phyloP scores from a whole-genome alignment of 2,888 invertebrate species.

The Parapristionchus giblindavisi region DNA sequence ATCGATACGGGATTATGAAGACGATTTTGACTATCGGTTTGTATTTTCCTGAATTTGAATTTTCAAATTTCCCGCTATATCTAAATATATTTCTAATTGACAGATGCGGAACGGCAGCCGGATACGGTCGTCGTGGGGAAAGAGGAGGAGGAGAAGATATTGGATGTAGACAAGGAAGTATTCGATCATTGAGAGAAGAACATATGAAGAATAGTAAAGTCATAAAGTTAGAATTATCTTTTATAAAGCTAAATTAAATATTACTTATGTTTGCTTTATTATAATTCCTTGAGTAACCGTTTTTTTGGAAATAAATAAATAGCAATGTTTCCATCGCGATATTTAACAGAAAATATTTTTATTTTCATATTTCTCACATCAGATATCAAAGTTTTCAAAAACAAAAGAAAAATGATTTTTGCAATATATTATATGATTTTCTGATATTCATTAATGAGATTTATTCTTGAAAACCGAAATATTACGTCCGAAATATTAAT shows the following conservation, averaged over 20 bases:
- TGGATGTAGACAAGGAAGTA: slow-evolving; percentile 27
- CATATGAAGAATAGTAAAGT: not conserved
- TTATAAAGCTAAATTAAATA: not conserved
- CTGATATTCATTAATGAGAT: too few relatives aligned
- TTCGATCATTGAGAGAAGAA: slow-evolving; percentile 19
- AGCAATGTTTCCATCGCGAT: too few relatives aligned
- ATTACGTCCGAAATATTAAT: too few relatives aligned
- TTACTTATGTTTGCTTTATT: not conserved
- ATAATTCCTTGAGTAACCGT: too few relatives aligned
- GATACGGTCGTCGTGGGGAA: slow-evolving; percentile 16
- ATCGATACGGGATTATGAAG: slow-evolving; percentile 33
- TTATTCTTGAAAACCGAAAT: too few relatives aligned
- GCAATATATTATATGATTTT: too few relatives aligned
- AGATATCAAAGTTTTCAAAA: too few relatives aligned
- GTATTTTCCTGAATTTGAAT: not conserved
- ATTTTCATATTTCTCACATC: too few relatives aligned
- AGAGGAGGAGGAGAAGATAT: not conserved
- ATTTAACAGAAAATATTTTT: too few relatives aligned
- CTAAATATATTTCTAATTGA: too few relatives aligned
- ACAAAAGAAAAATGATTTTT: too few relatives aligned
- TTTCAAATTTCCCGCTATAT: not conserved
- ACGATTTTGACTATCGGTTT: slow-evolving; percentile 37
- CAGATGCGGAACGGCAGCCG: slow-evolving; percentile 27
- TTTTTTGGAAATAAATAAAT: too few relatives aligned
- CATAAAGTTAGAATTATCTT: not conserved